These are phyloP conservation scores for Flexamia atlantica DNA, from an alignment of 2,888 invertebrate species.

Conservation along the genomic window DNA sequence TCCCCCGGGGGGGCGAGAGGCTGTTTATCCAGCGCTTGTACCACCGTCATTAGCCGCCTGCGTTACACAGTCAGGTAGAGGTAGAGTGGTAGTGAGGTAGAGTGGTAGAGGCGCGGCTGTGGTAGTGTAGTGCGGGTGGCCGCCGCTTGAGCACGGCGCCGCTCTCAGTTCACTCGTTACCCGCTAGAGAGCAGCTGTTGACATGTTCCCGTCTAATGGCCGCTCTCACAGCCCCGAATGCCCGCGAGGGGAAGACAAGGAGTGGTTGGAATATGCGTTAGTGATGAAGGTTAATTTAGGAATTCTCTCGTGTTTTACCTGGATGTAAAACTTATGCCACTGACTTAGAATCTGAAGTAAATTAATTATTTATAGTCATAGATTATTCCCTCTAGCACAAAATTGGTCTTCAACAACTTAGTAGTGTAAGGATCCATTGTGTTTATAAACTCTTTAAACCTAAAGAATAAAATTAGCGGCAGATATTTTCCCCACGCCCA, in stretches of 20 bases:
- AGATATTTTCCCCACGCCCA: too few relatives aligned
- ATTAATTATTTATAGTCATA: too few relatives aligned
- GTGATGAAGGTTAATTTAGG: too few relatives aligned
- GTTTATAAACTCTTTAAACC: too few relatives aligned
- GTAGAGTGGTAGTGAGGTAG: constrained; percentile 3
- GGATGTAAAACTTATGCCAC: too few relatives aligned
- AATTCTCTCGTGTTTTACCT: too few relatives aligned
- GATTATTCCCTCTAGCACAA: too few relatives aligned
- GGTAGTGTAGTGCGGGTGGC: constrained; percentile 5
- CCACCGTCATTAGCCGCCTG: background rate
- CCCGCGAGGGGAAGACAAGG: background rate
- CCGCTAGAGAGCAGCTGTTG: constrained; percentile 42
- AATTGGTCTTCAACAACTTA: too few relatives aligned
- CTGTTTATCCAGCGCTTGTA: constrained; percentile 3
- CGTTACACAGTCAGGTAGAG: background rate
- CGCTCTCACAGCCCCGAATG: constrained; percentile 12
- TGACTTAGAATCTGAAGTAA: too few relatives aligned
- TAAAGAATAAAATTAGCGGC: too few relatives aligned
- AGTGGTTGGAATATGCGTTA: background rate
- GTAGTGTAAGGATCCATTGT: too few relatives aligned
- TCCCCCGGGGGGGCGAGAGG: background rate
- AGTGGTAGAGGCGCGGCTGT: too few relatives aligned
- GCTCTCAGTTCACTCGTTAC: constrained; percentile 46
- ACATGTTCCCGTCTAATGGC: constrained; percentile 37
- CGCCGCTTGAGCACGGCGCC: constrained; percentile 47